Evolutionary conservation across 2,888 invertebrate species (phyloP), one percentile per base, ranked within the genome.

Genomic region (Dasysyrphus albostriatus): DNA sequence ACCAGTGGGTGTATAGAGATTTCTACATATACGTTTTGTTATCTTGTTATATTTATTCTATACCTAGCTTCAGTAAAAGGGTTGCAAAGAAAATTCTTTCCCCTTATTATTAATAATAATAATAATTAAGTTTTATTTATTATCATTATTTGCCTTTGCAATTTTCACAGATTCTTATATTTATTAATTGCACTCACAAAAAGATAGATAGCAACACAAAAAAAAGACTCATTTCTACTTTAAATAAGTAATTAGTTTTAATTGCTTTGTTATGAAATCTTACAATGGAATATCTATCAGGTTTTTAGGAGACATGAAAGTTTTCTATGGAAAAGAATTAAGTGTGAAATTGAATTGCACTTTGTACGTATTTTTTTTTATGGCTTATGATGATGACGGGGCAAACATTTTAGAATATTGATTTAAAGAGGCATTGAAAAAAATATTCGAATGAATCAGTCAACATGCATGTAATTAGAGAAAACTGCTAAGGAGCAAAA

Each of bases 191-290:
- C 39, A 24, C 42, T 14, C 14, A 59, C 24, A 14, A 61, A 61
- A 24, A 24, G 9, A 42, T 58, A 58, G 58, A 24, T 24, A 24
- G 3, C 24, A 24, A 24, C n/a, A n/a, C n/a, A n/a, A 24, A 24
- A 10, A 37, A 37, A 32, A 58, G 34, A 58, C 10, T 16, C 34
- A 34, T 34, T 58, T 4, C 34, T 37, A 16, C 16, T 58, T 58
- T 37, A 37, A 37, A 37, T 58, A 34, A 58, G 34, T 16, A 58
- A 58, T 58, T 58, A 34, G 19, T 58, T 58, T 58, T 58, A 58
- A 58, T 58, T 58, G 34, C 34, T 58, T 37, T 58, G 58, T 58
- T 58, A 37, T 58, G 34, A 34, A 58, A 58, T 58, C 24, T 16
- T 56, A n/a, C n/a, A 16, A 24, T 56, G 8, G n/a, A 56, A 56